These are phyloP conservation scores for Gymnocephalus cernua DNA, from an alignment of 2,113 vertebrate species.

Conservation along the genomic window DNA sequence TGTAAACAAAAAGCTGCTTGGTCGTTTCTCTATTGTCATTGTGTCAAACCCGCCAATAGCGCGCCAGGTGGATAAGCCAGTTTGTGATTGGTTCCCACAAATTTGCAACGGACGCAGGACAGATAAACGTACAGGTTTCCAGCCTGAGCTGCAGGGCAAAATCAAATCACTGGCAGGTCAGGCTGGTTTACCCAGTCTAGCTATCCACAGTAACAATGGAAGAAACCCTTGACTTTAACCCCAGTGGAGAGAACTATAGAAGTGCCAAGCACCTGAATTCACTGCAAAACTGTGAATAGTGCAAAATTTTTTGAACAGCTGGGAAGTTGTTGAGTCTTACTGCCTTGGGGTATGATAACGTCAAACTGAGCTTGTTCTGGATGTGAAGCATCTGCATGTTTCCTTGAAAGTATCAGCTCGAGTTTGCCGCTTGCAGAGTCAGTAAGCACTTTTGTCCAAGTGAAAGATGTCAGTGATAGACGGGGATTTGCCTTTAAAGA, in stretches of 20 bases:
- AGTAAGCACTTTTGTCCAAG: conserved; percentile 17
- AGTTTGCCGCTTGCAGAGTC: conserved; percentile 7
- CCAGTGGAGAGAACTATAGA: not conserved
- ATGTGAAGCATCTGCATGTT: conserved; percentile 19
- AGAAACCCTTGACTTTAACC: not conserved
- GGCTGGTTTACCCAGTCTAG: too few species aligned
- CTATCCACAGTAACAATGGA: too few species aligned
- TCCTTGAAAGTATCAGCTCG: conserved; percentile 14
- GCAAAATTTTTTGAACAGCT: conserved; percentile 15
- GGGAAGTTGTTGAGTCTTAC: not conserved
- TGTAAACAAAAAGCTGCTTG: too few species aligned
- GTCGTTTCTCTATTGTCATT: too few species aligned
- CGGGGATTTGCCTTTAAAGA: conserved; percentile 9
- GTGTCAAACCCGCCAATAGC: too few species aligned
- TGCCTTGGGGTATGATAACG: not conserved
- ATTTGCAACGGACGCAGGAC: too few species aligned
- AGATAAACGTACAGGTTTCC: too few species aligned
- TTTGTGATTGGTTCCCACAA: too few species aligned
- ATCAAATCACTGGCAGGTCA: too few species aligned
- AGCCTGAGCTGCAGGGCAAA: too few species aligned
- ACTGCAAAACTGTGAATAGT: not conserved
- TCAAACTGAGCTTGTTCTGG: conserved; percentile 10
- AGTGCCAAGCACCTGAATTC: not conserved
- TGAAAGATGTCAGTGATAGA: conserved; percentile 19
- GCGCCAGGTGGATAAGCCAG: too few species aligned